Evolutionary conservation across 2,888 invertebrate genomes (phyloP), one percentile per base, ranked within the genome.

Genomic region (Scaptomyza cyrtandrae): DNA sequence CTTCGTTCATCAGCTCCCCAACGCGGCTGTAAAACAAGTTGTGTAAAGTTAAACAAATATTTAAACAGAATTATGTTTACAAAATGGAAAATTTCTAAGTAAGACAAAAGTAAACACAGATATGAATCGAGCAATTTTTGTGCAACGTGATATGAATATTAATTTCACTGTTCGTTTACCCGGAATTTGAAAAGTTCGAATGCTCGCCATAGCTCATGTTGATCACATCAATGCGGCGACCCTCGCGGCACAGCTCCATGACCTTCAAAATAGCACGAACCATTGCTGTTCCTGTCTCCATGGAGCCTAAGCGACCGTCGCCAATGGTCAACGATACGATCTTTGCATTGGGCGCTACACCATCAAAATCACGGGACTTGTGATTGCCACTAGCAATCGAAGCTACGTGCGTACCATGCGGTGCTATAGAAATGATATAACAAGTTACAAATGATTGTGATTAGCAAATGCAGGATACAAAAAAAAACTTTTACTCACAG

Each of bases 141-240:
- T 35, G 35, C 35, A 37, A 37, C 5, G n/a, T n/a, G n/a, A 16
- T 16, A 16, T 41, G 3, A 37, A 6, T n/a, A n/a, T n/a, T 6
- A 14, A 16, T 39, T 39, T 9, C 7, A 14, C 14, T 14, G 14
- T 1, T 14, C 14, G 7, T 14, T 39, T 39, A 97, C 97, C 99
- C 98, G 7, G 96, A 93, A 91, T 97, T 96, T 3, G 97, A 95
- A 96, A 98, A 98, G 91, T 98, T 96, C 0, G 97, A 95, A 86
- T 97, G 97, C 92, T 99, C 99, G 0, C 99, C 99, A 86, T 99
- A 99, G 90, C 98, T 99, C 97, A 98, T 99, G 92, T 99, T 99
- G 78, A 99, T 97, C 0, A 99, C 95, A 90, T 99, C 97, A 54
- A 97, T 93, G 82, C 94, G 94, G 82, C 92, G 93, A 0, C 92